Evolutionary conservation across 2,113 vertebrate genomes (phyloP), one percentile per base, ranked within the genome.

Genomic region (Sporophila hypoxantha): DNA sequence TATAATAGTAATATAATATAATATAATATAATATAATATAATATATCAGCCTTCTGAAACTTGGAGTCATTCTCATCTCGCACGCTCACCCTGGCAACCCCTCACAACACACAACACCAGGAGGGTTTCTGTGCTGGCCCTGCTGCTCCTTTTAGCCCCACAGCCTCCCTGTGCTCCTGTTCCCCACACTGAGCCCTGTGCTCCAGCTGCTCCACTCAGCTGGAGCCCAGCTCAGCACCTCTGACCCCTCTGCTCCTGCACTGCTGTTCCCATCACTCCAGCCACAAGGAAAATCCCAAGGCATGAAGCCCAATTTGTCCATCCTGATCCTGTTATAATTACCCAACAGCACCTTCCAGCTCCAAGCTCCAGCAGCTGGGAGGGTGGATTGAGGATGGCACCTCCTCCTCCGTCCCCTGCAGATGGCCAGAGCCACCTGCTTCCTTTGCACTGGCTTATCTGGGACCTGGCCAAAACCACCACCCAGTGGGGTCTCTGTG

Each of bases 91-190:
- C 46, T 47, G 46, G 46, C 12, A 12, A 13, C 46, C 7, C 22
- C 22, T 25, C 46, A 23, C 46, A 47, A 47, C 13, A 25, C 46
- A 56, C 46, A 23, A 47, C 13, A 25, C 23, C 47, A 56, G 67
- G 5, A 55, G 69, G 57, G 13, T 34, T 67, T 25, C 1, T 6
- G 39, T 6, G 78, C 76, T 29, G 0, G 21, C 71, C 14, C 47
- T 49, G 47, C 6, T 3, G 55, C 30, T 71, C 39, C 17, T 49
- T 49, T 10, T 3, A 5, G 11, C 60, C 17, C 2, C 3, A 4
- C 0, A 0, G 59, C 71, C 27, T 39, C 2, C 2, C 15, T 12
- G 57, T 64, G 64, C 49, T 79, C 34, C 81, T 0, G 12, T 5
- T 82, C 75, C 3, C 26, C 87, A 5, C 36, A 36, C 70, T 9